Evolutionary conservation across 2,888 invertebrate genomes (phyloP).

Genomic region (Drosophila barbarae): DNA sequence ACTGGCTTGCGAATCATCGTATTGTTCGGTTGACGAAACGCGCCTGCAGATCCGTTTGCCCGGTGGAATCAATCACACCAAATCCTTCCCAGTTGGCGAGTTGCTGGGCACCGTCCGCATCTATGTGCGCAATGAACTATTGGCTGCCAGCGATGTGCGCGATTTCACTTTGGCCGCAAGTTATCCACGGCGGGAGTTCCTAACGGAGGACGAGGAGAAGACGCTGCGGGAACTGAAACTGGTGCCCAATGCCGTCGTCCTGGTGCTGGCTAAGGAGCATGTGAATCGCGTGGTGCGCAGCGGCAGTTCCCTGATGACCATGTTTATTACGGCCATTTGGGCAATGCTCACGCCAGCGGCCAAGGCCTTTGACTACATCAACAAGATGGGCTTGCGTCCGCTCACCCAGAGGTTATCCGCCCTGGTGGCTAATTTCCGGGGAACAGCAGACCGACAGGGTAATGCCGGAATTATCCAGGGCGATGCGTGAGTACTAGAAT

Average conservation of each 20-base stretch:
- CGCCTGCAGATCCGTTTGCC: conserved; percentile 88
- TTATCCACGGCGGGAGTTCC: conserved; percentile 94
- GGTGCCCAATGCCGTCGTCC: conserved; percentile 82
- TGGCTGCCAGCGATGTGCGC: conserved; percentile 45
- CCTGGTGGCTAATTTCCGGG: conserved; percentile 41
- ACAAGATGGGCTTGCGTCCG: conserved; percentile 59
- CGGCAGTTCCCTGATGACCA: conserved; percentile 61
- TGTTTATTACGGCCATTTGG: conserved; percentile 77
- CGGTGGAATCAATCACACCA: conserved; percentile 86
- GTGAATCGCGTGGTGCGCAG: conserved; percentile 53
- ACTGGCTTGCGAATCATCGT: conserved; percentile 54
- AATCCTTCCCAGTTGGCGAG: conserved; percentile 91
- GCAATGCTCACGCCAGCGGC: conserved; percentile 75
- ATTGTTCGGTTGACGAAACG: conserved; percentile 80
- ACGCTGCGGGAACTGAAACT: conserved; percentile 91
- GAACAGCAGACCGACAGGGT: conserved; percentile 13
- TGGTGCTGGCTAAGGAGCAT: conserved; percentile 50
- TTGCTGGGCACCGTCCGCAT: conserved; percentile 93
- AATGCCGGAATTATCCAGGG: not conserved
- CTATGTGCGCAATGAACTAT: conserved; percentile 82
- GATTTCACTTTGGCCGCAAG: conserved; percentile 92
- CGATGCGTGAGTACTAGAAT: conserved; percentile 65
- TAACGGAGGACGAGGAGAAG: conserved; percentile 91
- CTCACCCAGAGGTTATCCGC: conserved; percentile 40
- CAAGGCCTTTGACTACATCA: conserved; percentile 71